Conservation (phyloP, 2,113 vertebrate genomes). For the Amphilophus citrinellus region DNA sequence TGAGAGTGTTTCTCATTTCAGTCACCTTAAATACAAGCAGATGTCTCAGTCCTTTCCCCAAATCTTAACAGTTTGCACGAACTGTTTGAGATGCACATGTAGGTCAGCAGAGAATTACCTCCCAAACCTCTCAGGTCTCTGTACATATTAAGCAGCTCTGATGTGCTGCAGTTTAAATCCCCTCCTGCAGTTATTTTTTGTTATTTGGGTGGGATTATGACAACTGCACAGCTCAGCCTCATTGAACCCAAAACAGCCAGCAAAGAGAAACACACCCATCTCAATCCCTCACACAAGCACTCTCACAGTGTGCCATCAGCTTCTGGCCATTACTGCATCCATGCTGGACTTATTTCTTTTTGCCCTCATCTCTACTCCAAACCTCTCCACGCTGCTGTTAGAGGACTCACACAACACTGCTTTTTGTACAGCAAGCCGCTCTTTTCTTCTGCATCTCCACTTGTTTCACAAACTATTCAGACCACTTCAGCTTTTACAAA, state of each 20-base stretch:
- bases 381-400: background rate
- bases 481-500: background rate
- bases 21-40: background rate
- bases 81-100: background rate
- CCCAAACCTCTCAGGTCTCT: background rate
- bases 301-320: background rate
- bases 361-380: background rate
- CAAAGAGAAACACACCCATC: background rate
- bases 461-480: background rate
- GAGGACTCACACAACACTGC: background rate
- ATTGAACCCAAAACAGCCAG: background rate
- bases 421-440: background rate
- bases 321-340: background rate
- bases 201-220: background rate
- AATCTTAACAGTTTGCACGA: background rate
- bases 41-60: background rate
- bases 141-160: background rate
- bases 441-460: background rate
- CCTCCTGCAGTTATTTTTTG: background rate
- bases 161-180: background rate
- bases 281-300: accelerated
- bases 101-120: background rate
- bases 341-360: background rate
- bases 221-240: background rate
- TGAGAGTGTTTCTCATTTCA: background rate